These are phyloP conservation scores for Poeciliopsis presidionis DNA, from an alignment of 2,797 vertebrate species.

Conservation along the genomic window DNA sequence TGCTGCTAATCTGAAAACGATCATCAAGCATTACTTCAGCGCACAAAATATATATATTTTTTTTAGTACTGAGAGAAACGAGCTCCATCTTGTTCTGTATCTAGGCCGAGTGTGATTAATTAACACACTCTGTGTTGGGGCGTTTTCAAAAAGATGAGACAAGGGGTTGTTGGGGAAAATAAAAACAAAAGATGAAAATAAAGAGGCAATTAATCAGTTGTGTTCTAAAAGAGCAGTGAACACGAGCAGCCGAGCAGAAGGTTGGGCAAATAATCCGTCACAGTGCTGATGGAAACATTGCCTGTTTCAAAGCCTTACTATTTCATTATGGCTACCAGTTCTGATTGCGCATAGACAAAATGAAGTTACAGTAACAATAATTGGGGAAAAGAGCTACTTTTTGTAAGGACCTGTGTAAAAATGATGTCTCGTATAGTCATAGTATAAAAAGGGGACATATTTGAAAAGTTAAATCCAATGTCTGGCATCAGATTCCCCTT, in stretches of 20 bases:
- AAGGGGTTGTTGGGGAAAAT: not conserved
- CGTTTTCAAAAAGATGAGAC: slow-evolving; percentile 63
- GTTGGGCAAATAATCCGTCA: slow-evolving; percentile 37
- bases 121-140: slow-evolving; percentile 70
- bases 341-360: not conserved
- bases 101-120: slow-evolving; percentile 83
- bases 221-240: slow-evolving; percentile 62
- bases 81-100: slow-evolving; percentile 64
- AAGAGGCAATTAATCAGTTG: slow-evolving; percentile 81
- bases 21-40: slow-evolving; percentile 61
- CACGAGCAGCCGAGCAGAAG: slow-evolving; percentile 40
- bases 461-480: not conserved
- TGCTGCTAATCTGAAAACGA: slow-evolving; percentile 60
- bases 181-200: slow-evolving; percentile 66
- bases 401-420: not conserved
- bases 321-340: not conserved
- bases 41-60: slow-evolving; percentile 41
- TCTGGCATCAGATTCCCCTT: not conserved
- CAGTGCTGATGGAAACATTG: slow-evolving; percentile 27
- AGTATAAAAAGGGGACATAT: not conserved
- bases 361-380: not conserved
- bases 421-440: not conserved
- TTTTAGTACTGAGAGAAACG: slow-evolving; percentile 53
- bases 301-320: not conserved
- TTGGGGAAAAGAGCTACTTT: not conserved